Evolutionary conservation across 2,113 vertebrate species (phyloP).

Genomic region (Charina bottae): DNA sequence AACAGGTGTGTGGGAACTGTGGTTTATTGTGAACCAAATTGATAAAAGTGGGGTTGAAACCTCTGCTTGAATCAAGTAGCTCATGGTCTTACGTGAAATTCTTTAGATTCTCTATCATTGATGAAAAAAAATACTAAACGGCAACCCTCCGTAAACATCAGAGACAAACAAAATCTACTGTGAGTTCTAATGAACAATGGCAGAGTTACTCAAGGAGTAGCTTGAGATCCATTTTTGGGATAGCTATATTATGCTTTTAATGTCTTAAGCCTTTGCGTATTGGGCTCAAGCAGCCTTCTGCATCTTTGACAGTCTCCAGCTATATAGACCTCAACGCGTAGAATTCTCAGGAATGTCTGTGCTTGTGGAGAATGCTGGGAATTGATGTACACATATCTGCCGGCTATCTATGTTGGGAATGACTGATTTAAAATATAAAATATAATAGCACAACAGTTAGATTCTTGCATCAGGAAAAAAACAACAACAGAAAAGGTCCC

Average conservation of each 20-base stretch:
- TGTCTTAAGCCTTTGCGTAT: neutral
- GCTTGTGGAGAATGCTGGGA: no score
- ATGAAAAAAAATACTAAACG: neutral
- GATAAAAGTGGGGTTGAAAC: neutral
- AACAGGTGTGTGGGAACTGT: slow-evolving; percentile 79
- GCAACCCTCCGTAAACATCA: neutral
- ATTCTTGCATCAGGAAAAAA: neutral
- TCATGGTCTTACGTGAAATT: neutral
- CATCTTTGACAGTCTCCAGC: no score
- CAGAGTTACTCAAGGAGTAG: neutral
- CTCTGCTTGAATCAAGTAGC: neutral
- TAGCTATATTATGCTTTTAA: neutral
- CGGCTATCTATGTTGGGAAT: neutral
- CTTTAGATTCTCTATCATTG: neutral
- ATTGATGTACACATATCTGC: no score
- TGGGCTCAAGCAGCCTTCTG: neutral
- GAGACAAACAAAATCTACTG: neutral
- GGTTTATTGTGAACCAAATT: neutral
- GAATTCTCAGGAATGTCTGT: no score
- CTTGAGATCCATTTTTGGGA: neutral
- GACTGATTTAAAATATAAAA: neutral
- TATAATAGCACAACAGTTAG: no score
- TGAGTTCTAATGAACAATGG: neutral
- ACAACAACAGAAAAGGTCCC: neutral
- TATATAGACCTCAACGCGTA: no score